Conservation (phyloP, 1,140 invertebrate species). For the Bombyx mandarina region DNA sequence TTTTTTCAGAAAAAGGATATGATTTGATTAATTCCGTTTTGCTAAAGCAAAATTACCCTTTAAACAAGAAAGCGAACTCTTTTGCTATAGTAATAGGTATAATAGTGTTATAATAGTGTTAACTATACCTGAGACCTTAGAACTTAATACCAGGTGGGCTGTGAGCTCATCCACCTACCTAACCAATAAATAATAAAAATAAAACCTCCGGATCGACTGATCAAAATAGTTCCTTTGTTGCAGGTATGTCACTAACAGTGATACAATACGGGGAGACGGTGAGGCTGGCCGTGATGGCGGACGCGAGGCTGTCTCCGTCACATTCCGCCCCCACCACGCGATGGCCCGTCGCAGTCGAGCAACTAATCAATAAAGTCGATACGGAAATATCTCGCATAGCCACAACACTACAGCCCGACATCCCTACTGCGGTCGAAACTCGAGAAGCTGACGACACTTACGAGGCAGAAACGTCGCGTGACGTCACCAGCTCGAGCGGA, state of each 20-base stretch:
- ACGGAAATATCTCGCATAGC: conserved; percentile 45
- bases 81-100: no score
- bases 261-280: conserved; percentile 80
- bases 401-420: conserved; percentile 3
- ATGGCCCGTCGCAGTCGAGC: conserved; percentile 46
- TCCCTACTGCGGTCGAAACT: background rate
- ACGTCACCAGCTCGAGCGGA: background rate
- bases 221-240: conserved; percentile 17
- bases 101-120: no score
- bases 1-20: no score
- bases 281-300: conserved; percentile 81
- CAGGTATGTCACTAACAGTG: conserved; percentile 82
- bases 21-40: no score
- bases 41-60: no score
- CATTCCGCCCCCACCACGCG: conserved; percentile 51
- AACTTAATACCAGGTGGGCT: no score
- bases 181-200: no score
- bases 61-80: no score
- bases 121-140: no score
- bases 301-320: conserved; percentile 77
- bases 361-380: conserved; percentile 43
- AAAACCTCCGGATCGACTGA: no score
- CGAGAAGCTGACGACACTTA: background rate
- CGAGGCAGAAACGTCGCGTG: background rate
- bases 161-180: no score